A percentile compares a stretch with the other conserved stretches of the same genome.
These are phyloP conservation scores for Lochmaea crataegi DNA, from an alignment of 2,888 invertebrate genomes.

Conservation along the genomic window DNA sequence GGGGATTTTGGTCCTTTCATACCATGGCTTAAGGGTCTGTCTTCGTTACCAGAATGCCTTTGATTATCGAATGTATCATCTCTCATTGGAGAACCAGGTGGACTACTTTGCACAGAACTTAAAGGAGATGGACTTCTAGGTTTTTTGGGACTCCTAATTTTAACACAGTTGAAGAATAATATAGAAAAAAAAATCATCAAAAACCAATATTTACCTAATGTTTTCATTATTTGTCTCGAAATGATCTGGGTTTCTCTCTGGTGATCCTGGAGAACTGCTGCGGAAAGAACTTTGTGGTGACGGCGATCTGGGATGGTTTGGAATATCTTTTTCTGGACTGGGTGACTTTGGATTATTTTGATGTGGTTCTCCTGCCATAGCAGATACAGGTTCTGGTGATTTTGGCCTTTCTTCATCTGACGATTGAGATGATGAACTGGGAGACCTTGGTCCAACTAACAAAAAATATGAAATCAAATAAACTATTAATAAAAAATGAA, in stretches of 20 bases:
- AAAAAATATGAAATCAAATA: neutral
- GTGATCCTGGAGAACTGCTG: constrained; percentile 26
- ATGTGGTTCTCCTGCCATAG: constrained; percentile 15
- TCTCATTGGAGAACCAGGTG: constrained; percentile 39
- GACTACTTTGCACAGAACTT: constrained; percentile 50
- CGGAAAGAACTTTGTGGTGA: constrained; percentile 44
- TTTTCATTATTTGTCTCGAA: constrained; percentile 17
- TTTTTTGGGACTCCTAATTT: neutral
- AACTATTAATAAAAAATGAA: neutral
- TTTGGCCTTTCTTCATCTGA: constrained; percentile 24
- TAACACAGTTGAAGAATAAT: no score
- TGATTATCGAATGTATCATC: constrained; percentile 4
- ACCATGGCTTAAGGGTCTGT: neutral
- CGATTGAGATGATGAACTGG: constrained; percentile 17
- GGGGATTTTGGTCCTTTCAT: constrained; percentile 43
- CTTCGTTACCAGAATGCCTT: constrained; percentile 20
- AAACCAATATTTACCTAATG: neutral
- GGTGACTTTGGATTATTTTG: constrained; percentile 31
- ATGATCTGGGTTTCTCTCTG: constrained; percentile 10
- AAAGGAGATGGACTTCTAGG: constrained; percentile 43
- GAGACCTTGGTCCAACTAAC: constrained; percentile 13
- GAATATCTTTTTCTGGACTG: constrained; percentile 6
- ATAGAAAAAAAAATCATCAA: neutral
- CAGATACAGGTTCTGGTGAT: constrained; percentile 1
- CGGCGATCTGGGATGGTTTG: constrained; percentile 43